Conservation (phyloP, 2,888 invertebrate species). For the Gymnosoma rotundatum region DNA sequence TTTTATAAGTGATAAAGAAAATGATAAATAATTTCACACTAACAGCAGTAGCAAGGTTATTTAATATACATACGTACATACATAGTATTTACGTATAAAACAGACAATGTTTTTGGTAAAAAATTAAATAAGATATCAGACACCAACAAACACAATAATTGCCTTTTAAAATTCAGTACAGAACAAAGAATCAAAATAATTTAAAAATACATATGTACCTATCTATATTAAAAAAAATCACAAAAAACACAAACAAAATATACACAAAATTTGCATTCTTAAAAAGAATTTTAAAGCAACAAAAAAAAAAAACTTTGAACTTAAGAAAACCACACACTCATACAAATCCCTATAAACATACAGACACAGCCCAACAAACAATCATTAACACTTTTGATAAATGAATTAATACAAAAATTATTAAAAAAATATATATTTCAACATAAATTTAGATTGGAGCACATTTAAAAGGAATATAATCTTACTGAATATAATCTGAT, state of each 20-base stretch:
- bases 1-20: too few relatives aligned
- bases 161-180: conserved; percentile 31
- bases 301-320: conserved; percentile 64
- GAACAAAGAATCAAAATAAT: conserved; percentile 29
- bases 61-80: too few relatives aligned
- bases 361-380: conserved; percentile 27
- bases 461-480: too few relatives aligned
- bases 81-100: neutral
- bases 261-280: conserved; percentile 62
- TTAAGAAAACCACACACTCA: conserved; percentile 22
- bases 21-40: too few relatives aligned
- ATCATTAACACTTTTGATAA: neutral
- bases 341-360: neutral
- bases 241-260: conserved; percentile 35
- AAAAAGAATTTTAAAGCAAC: conserved; percentile 11
- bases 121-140: conserved; percentile 16
- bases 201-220: conserved; percentile 15
- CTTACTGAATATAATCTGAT: too few relatives aligned
- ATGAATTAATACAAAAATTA: neutral
- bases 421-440: too few relatives aligned
- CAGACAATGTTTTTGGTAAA: neutral
- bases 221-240: neutral
- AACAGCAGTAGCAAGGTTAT: too few relatives aligned
- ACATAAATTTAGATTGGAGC: too few relatives aligned
- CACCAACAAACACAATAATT: conserved; percentile 44